Percentiles rank a stretch among this genome's conserved stretches.
phyloP scores from a whole-genome alignment of 2,797 vertebrate genomes.

The Pantherophis vulpinus region DNA sequence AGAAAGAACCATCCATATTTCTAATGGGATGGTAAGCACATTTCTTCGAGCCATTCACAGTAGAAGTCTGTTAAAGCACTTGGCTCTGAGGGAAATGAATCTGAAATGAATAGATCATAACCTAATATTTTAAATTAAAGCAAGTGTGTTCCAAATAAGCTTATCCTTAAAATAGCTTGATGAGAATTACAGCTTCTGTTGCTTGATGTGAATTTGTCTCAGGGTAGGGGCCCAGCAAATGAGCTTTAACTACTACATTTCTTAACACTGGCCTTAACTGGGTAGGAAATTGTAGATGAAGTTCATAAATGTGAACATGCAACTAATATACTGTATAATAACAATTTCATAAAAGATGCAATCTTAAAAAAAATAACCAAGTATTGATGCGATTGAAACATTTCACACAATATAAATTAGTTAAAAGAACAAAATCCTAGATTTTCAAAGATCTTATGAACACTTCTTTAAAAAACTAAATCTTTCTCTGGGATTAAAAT shows the following conservation, averaged over 20 bases:
- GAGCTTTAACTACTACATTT: not conserved
- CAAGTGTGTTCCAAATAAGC: not conserved
- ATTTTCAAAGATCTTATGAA: not conserved
- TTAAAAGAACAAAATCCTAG: not conserved
- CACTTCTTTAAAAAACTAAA: not conserved
- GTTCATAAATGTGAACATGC: not conserved
- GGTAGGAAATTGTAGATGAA: not conserved
- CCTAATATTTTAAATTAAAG: not conserved
- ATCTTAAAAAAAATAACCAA: not conserved
- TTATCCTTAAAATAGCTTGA: not conserved
- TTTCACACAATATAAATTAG: not conserved
- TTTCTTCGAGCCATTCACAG: not conserved
- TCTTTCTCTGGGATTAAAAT: not conserved
- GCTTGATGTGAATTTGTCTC: not conserved
- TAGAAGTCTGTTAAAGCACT: not conserved
- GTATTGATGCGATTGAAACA: not conserved
- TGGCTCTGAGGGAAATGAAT: not conserved
- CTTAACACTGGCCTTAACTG: not conserved
- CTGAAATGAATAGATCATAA: not conserved
- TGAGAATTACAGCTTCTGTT: not conserved
- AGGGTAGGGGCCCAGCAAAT: not conserved
- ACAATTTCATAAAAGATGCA: not conserved
- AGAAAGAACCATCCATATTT: not conserved
- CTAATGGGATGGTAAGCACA: not conserved
- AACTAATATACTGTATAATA: not conserved